Evolutionary conservation across 2,888 invertebrate genomes (phyloP).

Genomic region (Epirrhoe alternata): DNA sequence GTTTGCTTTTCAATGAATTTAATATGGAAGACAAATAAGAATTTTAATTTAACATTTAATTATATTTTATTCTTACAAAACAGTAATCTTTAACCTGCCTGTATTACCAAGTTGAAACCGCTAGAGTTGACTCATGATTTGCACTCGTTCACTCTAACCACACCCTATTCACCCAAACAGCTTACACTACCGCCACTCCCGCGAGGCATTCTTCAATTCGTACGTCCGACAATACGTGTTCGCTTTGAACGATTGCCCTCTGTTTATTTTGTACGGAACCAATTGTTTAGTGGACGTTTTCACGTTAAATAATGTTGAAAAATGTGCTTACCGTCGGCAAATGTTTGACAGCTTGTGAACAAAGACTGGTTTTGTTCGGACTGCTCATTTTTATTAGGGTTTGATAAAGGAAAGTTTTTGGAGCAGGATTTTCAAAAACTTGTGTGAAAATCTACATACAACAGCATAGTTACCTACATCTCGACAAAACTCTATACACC

Average conservation of each 20-base stretch:
- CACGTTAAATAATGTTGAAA: constrained; percentile 44
- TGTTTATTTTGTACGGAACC: constrained; percentile 63
- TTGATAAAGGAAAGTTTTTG: not conserved
- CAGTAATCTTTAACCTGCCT: too few species aligned
- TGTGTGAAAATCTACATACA: not conserved
- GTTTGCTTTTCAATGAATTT: too few species aligned
- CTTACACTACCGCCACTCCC: not conserved
- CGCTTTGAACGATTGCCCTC: constrained; percentile 57
- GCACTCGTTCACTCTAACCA: constrained; percentile 11
- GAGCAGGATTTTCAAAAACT: constrained; percentile 1
- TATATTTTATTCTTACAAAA: too few species aligned
- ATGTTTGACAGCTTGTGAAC: constrained; percentile 11
- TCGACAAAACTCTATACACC: too few species aligned
- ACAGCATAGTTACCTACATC: too few species aligned
- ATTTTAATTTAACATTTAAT: too few species aligned
- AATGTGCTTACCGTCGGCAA: constrained; percentile 34
- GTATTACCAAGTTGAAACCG: too few species aligned
- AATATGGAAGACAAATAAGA: too few species aligned
- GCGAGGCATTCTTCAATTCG: constrained; percentile 46
- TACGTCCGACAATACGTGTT: constrained; percentile 43
- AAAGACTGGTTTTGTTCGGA: not conserved
- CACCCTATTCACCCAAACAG: constrained; percentile 15
- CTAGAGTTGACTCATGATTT: not conserved
- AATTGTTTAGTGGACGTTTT: constrained; percentile 55
- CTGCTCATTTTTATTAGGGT: not conserved